Evolutionary conservation across 2,888 invertebrate species (phyloP), one percentile per base, ranked within the genome.

Genomic region (Eupithecia subfuscata): DNA sequence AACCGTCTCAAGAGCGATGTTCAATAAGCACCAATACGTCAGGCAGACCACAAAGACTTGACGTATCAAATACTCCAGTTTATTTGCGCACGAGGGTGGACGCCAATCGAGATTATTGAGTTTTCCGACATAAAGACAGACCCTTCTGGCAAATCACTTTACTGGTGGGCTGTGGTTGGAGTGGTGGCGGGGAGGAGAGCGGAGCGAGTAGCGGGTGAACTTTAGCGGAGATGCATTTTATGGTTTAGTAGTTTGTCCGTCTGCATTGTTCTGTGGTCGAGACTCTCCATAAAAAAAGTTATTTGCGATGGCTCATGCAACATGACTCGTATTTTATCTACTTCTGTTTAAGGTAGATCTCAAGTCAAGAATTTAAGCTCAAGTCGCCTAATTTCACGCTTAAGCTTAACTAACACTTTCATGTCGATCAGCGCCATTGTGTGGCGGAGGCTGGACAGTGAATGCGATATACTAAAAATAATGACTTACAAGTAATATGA

Each of bases 121-220:
- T 87, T 87, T 83, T 75, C 77, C 78, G 74, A 80, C 80, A 82
- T 78, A 80, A 82, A 82, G 80, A 80, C 81, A 78, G 77, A 75
- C 81, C 80, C 84, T 83, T 71, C 68, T 81, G 78, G 80, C 84
- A 84, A 88, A 89, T 89, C 88, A 87, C 86, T 88, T 88, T 84
- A 85, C 85, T 79, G 80, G 64, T 70, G 52, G 52, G 56, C 64
- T 68, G 63, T 14, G 63, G 25, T 2, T n/a, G 5, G 45, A 22
- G 48, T 34, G n/a, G 0, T 30, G 72, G 72, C 68, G 70, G 70
- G 73, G 70, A 72, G 34, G n/a, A 3, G 16, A 70, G 72, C 68
- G 60, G 70, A 73, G 72, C 74, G 74, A 7, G 12, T 18, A 71
- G 71, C 76, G 52, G n/a, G n/a, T 52, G 52, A n/a, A 22, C n/a